Percentiles rank a stretch among this genome's conserved stretches.
phyloP scores from a whole-genome alignment of 2,888 invertebrate genomes.

The Pseudolycoriella hygida region DNA sequence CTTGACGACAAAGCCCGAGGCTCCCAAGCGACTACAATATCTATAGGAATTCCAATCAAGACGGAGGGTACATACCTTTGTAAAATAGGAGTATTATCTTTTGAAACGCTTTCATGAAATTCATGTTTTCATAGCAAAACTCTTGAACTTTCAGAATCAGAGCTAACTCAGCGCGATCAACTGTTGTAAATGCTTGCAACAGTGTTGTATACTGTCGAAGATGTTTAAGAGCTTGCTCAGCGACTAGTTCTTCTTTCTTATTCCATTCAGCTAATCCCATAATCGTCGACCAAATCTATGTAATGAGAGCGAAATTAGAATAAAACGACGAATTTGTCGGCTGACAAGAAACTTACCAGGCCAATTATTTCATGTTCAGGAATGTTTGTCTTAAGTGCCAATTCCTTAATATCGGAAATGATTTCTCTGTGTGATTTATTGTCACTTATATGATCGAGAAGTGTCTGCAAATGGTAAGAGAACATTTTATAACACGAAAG shows the following conservation, averaged over 20 bases:
- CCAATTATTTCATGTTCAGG: conserved; percentile 81
- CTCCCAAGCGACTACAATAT: no score
- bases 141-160: conserved; percentile 88
- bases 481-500: no score
- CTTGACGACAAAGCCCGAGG: no score
- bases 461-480: conserved; percentile 31
- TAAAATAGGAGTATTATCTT: conserved; percentile 93
- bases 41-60: no score
- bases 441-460: conserved; percentile 74
- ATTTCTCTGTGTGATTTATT: conserved; percentile 74
- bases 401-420: conserved; percentile 69
- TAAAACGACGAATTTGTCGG: neutral
- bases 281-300: conserved; percentile 79
- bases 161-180: conserved; percentile 71
- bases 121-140: conserved; percentile 97
- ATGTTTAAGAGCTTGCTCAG: conserved; percentile 88
- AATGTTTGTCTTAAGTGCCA: conserved; percentile 64
- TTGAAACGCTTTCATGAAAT: conserved; percentile 96
- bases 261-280: conserved; percentile 97
- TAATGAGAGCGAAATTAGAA: conserved; percentile 9
- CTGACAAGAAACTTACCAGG: conserved; percentile 41
- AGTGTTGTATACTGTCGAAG: conserved; percentile 71
- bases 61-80: conserved; percentile 46
- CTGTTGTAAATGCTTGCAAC: conserved; percentile 72
- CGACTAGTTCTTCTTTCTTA: conserved; percentile 92